phyloP scores from a whole-genome alignment of 2,888 invertebrate species.

The Diarsia mendica region DNA sequence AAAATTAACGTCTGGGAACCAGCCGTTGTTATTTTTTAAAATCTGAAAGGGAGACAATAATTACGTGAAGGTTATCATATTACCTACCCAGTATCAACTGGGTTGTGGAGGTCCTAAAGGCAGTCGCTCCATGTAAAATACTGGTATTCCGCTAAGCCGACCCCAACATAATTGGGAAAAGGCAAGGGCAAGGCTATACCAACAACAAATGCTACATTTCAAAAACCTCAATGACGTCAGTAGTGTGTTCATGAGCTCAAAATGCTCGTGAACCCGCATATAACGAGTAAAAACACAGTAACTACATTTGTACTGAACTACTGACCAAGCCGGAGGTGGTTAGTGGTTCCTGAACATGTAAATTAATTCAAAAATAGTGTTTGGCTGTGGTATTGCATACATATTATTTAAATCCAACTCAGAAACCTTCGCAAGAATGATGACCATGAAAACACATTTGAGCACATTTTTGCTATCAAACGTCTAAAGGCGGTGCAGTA shows the following conservation, averaged over 20 bases:
- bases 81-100: too few species aligned
- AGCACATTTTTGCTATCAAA: slow-evolving; percentile 1
- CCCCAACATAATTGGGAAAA: too few species aligned
- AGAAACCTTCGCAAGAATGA: neutral
- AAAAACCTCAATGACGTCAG: neutral
- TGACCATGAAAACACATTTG: neutral
- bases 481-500: neutral
- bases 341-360: neutral
- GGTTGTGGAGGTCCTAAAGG: too few species aligned
- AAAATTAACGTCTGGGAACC: neutral
- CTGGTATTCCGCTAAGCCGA: too few species aligned
- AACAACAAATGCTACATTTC: neutral
- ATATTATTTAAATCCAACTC: neutral
- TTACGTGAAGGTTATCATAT: too few species aligned
- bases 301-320: neutral
- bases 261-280: neutral
- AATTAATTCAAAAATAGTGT: neutral
- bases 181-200: neutral
- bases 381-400: neutral
- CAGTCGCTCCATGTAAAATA: too few species aligned
- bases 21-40: neutral
- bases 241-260: neutral
- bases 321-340: neutral
- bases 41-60: neutral
- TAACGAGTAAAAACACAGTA: neutral